Evolutionary conservation across 2,113 vertebrate genomes (phyloP), one percentile per base, ranked within the genome.

Genomic region (Oophaga pumilio): DNA sequence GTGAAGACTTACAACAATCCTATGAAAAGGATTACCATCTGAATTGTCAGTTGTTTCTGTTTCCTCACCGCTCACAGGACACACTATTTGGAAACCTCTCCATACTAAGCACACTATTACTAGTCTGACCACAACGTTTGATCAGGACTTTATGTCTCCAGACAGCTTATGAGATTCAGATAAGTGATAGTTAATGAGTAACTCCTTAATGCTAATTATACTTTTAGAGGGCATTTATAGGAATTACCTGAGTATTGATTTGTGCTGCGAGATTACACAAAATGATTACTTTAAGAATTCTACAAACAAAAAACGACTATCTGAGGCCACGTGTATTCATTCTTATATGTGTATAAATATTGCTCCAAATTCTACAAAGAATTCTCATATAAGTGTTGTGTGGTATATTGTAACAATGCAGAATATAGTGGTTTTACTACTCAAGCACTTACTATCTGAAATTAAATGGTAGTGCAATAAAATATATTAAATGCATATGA

Each of bases 131-230:
- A 81, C 17, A 82, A 73, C 60, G 86, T 53, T 82, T 81, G 26
- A 71, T 22, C 50, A 24, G 64, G 18, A 57, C 26, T 71, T 12
- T 57, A 80, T 14, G 66, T 82, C 86, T 87, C 77, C 86, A 87
- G 86, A 74, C 68, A 82, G 66, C 64, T 87, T 68, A 82, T 43
- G 80, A 82, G 80, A 53, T 59, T 82, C 53, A 82, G 76, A 87
- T 82, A 87, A 87, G 86, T 66, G 15, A 82, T 71, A 80, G 66
- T 87, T 87, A 87, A 87, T 87, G 59, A 82, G 77, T 87, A 74
- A 85, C 50, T 59, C 59, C 73, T 85, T n/a, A 85, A 64, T 33
- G 76, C 33, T 85, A 50, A 85, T 76, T 18, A 80, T 59, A 62
- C 59, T 50, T 85, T 76, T 60, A 76, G 43, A 76, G 33, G 69